Conservation (phyloP, 2,797 vertebrate genomes). For the Sternarchorhynchus goeldii region DNA sequence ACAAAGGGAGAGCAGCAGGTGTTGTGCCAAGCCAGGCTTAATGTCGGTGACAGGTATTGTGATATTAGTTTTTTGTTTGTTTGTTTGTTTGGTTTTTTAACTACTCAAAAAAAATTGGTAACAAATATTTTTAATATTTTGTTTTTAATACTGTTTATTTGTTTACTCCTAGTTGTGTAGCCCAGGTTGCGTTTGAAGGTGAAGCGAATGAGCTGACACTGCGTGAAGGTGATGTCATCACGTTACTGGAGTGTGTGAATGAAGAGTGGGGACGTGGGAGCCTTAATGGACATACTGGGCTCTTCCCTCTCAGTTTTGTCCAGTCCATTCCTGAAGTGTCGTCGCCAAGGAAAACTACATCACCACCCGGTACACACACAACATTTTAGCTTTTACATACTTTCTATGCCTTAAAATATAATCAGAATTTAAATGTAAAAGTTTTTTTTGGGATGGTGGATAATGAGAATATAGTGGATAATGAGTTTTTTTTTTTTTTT, state of each 20-base stretch:
- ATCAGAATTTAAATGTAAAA: no score
- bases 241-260: constrained; percentile 81
- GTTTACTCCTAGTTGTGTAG: constrained; percentile 70
- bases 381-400: no score
- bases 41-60: no score
- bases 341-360: constrained; percentile 21
- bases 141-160: no score
- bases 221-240: constrained; percentile 85
- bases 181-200: constrained; percentile 87
- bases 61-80: not conserved
- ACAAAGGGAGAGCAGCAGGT: no score
- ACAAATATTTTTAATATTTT: no score
- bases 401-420: not conserved
- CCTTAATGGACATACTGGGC: constrained; percentile 77
- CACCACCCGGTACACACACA: constrained; percentile 7
- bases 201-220: constrained; percentile 91
- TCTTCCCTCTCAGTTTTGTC: constrained; percentile 88
- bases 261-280: constrained; percentile 92
- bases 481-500: not conserved
- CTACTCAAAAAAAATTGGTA: no score
- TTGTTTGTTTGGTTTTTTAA: no score
- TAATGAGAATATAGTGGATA: no score
- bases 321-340: constrained; percentile 80
- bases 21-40: no score
- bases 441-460: no score